A percentile compares a stretch with the other conserved stretches of the same genome.
phyloP scores from a whole-genome alignment of 2,888 invertebrate genomes.

The Osmoderma eremita region DNA sequence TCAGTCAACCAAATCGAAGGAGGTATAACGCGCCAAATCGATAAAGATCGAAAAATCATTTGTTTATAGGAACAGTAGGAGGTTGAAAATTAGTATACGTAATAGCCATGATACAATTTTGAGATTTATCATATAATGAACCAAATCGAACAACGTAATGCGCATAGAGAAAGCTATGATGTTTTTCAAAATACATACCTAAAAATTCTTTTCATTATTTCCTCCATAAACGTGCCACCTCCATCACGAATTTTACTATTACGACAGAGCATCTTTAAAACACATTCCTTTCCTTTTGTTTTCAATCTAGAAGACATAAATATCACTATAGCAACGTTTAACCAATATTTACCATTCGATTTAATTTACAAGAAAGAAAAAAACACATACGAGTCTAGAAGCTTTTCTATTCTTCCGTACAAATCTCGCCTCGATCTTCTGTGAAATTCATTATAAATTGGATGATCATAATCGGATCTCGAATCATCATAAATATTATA shows the following conservation, averaged over 20 bases:
- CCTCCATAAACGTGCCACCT: constrained; percentile 71
- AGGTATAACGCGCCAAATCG: no score
- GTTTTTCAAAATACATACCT: constrained; percentile 66
- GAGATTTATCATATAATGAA: no score
- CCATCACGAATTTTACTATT: constrained; percentile 63
- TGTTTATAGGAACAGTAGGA: no score
- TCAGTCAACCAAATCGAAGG: no score
- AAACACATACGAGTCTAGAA: constrained; percentile 25
- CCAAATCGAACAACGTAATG: no score
- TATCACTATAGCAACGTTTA: background rate
- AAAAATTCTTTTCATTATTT: constrained; percentile 72
- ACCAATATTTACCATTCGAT: background rate
- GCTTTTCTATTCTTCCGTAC: constrained; percentile 29
- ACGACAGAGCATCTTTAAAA: constrained; percentile 74
- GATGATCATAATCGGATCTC: constrained; percentile 30
- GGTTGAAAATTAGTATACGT: no score
- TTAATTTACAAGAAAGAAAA: background rate
- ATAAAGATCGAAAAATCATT: no score
- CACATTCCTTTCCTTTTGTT: constrained; percentile 69
- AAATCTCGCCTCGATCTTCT: constrained; percentile 28
- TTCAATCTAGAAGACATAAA: constrained; percentile 56
- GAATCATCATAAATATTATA: constrained; percentile 20
- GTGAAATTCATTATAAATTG: constrained; percentile 33
- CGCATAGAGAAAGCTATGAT: no score
- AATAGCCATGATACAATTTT: no score